These are phyloP conservation scores for Eilema sororculum DNA, from an alignment of 2,888 invertebrate genomes.

Conservation along the genomic window DNA sequence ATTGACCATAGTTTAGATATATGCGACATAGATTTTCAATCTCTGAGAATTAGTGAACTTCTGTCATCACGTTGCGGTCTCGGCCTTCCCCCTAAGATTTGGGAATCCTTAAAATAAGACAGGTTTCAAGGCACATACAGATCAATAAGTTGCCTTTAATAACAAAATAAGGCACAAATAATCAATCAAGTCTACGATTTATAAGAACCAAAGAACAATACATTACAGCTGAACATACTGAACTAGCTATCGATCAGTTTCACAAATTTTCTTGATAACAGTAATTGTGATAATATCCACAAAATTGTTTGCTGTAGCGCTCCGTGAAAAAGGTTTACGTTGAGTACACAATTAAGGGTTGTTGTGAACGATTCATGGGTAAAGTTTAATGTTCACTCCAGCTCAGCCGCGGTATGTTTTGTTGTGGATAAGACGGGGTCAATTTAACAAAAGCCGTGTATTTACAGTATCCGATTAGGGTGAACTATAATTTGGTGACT, in stretches of 20 bases:
- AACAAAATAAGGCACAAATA: no score
- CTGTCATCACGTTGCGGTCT: background rate
- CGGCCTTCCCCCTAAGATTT: no score
- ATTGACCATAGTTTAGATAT: background rate
- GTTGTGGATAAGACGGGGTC: background rate
- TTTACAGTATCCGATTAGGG: background rate
- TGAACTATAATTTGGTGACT: background rate
- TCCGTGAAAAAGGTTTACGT: conserved; percentile 13
- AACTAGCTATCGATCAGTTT: conserved; percentile 4
- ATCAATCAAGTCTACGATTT: background rate
- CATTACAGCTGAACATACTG: background rate
- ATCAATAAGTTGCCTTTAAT: no score
- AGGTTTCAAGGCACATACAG: background rate
- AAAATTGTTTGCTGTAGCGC: conserved; percentile 15
- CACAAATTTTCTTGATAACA: conserved; percentile 10
- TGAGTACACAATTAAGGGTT: conserved; percentile 11
- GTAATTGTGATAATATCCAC: conserved; percentile 12
- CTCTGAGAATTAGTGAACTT: background rate
- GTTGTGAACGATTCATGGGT: background rate
- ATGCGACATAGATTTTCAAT: background rate
- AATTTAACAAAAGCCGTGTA: background rate
- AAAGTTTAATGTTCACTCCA: conserved; percentile 2
- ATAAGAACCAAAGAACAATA: background rate
- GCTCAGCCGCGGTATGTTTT: background rate
- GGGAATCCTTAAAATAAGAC: background rate